A percentile compares a stretch with the other conserved stretches of the same genome.
phyloP scores from a whole-genome alignment of 1,140 invertebrate species.

The Proctacanthus coquilletti region DNA sequence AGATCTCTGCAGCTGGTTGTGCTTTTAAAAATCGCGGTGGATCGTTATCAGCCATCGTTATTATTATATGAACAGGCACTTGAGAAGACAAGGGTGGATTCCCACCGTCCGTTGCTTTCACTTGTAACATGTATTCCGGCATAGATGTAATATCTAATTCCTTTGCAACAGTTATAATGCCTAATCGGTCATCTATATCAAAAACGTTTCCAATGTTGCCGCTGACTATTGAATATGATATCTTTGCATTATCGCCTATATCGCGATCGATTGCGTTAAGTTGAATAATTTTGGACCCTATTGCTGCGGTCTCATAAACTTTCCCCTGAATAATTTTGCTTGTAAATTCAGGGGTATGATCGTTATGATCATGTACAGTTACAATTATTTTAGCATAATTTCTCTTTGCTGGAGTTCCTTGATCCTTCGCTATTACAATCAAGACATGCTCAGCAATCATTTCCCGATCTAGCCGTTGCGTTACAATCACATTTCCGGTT shows the following conservation, averaged over 20 bases:
- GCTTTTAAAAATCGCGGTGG: constrained; percentile 55
- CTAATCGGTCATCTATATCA: constrained; percentile 57
- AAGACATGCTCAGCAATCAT: constrained; percentile 66
- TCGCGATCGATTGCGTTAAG: constrained; percentile 66
- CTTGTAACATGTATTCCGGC: constrained; percentile 64
- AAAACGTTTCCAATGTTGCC: constrained; percentile 77
- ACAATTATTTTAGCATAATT: constrained; percentile 72
- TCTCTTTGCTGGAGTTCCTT: constrained; percentile 67
- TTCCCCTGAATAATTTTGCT: constrained; percentile 56
- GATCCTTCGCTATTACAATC: constrained; percentile 80
- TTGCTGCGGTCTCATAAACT: constrained; percentile 55
- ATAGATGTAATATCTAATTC: constrained; percentile 52
- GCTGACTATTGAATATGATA: constrained; percentile 66
- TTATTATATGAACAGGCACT: constrained; percentile 67
- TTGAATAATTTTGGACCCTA: constrained; percentile 55
- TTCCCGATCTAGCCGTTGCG: constrained; percentile 61
- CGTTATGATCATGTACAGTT: constrained; percentile 75
- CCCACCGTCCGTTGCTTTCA: constrained; percentile 70
- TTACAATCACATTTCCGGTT: constrained; percentile 53
- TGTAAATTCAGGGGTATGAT: constrained; percentile 72
- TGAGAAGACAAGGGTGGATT: constrained; percentile 54
- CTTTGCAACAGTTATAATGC: constrained; percentile 56
- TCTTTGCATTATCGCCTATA: constrained; percentile 61
- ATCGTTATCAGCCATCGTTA: constrained; percentile 79
- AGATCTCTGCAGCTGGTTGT: constrained; percentile 60